phyloP scores from a whole-genome alignment of 2,888 invertebrate genomes.

The Netelia inedita region DNA sequence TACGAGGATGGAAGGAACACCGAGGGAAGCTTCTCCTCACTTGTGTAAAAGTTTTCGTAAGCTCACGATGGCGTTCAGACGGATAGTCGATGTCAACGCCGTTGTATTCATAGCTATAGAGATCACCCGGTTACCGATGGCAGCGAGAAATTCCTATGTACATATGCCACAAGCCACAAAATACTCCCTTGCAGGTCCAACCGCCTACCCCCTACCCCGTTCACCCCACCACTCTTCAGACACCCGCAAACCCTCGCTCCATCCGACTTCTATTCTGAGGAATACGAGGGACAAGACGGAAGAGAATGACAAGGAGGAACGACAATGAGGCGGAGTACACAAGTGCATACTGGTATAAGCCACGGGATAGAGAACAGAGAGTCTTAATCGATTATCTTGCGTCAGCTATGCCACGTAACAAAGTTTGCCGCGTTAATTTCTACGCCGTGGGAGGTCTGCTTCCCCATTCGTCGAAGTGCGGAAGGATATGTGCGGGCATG shows the following conservation, averaged over 20 bases:
- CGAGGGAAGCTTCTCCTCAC: slow-evolving; percentile 35
- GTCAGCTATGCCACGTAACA: slow-evolving; percentile 61
- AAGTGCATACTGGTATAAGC: slow-evolving; percentile 38
- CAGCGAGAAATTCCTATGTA: slow-evolving; percentile 25
- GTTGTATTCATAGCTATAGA: slow-evolving; percentile 19
- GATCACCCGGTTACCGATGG: not conserved
- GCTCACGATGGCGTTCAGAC: slow-evolving; percentile 37
- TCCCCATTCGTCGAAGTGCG: not conserved
- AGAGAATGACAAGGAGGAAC: not conserved
- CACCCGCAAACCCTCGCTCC: not conserved
- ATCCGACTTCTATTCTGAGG: slow-evolving; percentile 5
- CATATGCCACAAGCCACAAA: slow-evolving; percentile 54
- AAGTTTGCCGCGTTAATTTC: slow-evolving; percentile 64
- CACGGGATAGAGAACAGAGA: slow-evolving; percentile 49
- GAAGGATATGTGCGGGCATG: not conserved
- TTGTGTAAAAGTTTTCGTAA: slow-evolving; percentile 60
- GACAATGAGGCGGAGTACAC: slow-evolving; percentile 33
- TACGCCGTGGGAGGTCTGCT: slow-evolving; percentile 19
- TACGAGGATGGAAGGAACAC: slow-evolving; percentile 12
- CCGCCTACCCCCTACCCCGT: not conserved
- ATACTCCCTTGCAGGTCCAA: slow-evolving; percentile 27
- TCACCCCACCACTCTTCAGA: too few relatives aligned
- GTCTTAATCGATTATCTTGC: slow-evolving; percentile 67
- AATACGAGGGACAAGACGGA: slow-evolving; percentile 15
- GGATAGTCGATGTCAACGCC: slow-evolving; percentile 42